Base-by-base conservation (phyloP, 2,797 vertebrate species). In the Tadarida brasiliensis region DNA sequence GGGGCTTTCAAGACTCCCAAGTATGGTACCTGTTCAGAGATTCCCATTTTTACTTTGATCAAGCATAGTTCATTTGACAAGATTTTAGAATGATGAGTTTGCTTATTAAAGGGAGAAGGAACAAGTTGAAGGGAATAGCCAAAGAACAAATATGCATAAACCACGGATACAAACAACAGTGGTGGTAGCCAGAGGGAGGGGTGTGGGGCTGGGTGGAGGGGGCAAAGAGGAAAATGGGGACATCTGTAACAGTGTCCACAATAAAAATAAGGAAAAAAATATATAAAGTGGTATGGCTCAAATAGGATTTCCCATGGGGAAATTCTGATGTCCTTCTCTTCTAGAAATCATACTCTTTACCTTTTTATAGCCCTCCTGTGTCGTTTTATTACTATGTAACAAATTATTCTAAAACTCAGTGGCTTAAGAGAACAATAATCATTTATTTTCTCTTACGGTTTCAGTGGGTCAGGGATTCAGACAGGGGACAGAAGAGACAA, bases 11-110 rank as follows among this genome's bases (percentile, higher is more conserved):
- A 35, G 24, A 56, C 7, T n/a, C 44, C 28, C 59, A 63, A 30
- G 56, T 63, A 57, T 33, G 56, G 49, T 33, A 28, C 39, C 67
- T 77, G 9, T 44, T 85, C 59, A 61, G 70, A 90, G 77, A 90
- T 81, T 68, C 51, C 47, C 39, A 77, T 12, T 91, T 70, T 85
- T 61, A 56, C 59, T 85, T 76, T 30, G 57, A 87, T 63, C 63
- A 81, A 90, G 33, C 39, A 33, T 7, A 77, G 49, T 44, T 73
- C 91, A 63, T 87, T 68, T 91, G 74, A 77, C 28, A 88, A 89
- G 12, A 47, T 56, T 71, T 91, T 28, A 54, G 68, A 86, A 71
- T 0, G 12, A 44, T 56, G 33, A 78, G 19, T 49, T 95, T 91
- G 19, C 12, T 82, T 84, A 47, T 24, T 97, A 14, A 92, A 82